These are phyloP conservation scores for Euura lappo DNA, from an alignment of 1,140 invertebrate genomes.

Conservation along the genomic window DNA sequence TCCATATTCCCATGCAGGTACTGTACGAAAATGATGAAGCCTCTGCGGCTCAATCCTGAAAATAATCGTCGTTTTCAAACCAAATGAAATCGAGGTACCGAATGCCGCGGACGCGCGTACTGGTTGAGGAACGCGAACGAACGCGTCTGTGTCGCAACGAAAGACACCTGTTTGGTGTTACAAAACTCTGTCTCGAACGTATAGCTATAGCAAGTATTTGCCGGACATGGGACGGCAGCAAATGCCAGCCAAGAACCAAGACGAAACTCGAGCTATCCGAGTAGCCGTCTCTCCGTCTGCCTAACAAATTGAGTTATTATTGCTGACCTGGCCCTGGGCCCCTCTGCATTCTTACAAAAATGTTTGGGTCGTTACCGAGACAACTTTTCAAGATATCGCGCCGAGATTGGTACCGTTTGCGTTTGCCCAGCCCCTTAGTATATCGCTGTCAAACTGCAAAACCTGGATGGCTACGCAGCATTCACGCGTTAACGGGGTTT, in stretches of 20 bases:
- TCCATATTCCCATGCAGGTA: too few species aligned
- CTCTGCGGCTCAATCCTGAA: too few species aligned
- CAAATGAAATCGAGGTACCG: too few species aligned
- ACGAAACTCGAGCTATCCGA: constrained; percentile 4
- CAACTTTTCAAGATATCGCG: constrained; percentile 5
- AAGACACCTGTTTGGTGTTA: constrained; percentile 1
- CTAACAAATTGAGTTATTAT: constrained; percentile 5
- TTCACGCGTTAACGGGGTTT: too few species aligned
- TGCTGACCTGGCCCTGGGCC: not conserved
- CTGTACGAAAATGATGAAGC: too few species aligned
- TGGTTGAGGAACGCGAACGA: not conserved
- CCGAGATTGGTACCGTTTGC: not conserved
- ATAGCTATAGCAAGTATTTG: not conserved
- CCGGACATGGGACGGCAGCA: not conserved
- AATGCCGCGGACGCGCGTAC: too few species aligned
- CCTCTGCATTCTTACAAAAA: not conserved
- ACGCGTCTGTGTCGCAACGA: not conserved
- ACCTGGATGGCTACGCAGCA: too few species aligned
- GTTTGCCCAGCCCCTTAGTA: too few species aligned
- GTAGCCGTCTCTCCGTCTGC: too few species aligned
- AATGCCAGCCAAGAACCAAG: not conserved
- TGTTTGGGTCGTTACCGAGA: not conserved
- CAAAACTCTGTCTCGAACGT: not conserved
- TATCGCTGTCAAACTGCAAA: too few species aligned
- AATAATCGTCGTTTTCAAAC: too few species aligned